Percentiles rank a stretch among this genome's conserved stretches.
Evolutionary conservation across 2,113 vertebrate genomes (phyloP).

Genomic region (Oreocharis arfaki): DNA sequence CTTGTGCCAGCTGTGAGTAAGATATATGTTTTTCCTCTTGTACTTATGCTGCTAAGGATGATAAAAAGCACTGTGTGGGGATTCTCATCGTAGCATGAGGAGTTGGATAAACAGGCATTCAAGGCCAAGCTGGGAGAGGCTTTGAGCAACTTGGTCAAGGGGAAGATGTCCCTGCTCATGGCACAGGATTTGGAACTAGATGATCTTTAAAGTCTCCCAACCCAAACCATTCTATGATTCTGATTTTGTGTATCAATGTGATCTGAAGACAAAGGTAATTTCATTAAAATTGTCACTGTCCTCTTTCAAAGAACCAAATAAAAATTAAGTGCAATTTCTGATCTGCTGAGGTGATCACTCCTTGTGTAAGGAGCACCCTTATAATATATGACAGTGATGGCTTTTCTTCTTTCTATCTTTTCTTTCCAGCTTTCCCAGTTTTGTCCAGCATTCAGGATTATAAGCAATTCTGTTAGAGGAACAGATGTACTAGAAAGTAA

Average conservation of each 20-base stretch:
- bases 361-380: rapidly evolving
- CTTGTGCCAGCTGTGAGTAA: not conserved
- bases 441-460: not conserved
- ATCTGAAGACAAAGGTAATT: not conserved
- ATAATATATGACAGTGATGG: not conserved
- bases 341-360: not conserved
- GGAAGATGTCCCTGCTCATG: not conserved
- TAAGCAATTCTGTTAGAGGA: not conserved
- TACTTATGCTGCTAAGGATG: not conserved
- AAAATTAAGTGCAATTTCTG: not conserved
- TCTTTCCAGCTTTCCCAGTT: not conserved
- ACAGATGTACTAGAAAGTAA: not conserved
- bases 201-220: not conserved
- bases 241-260: not conserved
- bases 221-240: not conserved
- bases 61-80: not conserved
- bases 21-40: not conserved
- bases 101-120: not conserved
- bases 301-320: not conserved
- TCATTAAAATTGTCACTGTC: not conserved
- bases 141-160: not conserved
- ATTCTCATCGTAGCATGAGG: not conserved
- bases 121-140: not conserved
- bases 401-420: not conserved
- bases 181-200: not conserved